These are phyloP conservation scores for Ornithoptera priamus DNA, from an alignment of 2,888 invertebrate species.

Conservation along the genomic window DNA sequence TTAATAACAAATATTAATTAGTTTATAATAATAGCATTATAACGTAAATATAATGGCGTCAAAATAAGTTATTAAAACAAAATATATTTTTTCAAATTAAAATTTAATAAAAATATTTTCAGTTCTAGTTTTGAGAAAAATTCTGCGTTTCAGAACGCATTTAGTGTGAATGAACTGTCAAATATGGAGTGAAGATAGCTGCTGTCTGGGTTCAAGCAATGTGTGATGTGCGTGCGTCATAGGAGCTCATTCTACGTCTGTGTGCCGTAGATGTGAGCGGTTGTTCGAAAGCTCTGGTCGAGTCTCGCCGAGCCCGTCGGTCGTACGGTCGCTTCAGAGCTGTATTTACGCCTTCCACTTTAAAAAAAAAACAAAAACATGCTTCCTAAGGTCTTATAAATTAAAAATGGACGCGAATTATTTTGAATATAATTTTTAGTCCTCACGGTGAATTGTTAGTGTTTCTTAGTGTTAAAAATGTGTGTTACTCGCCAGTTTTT, in stretches of 20 bases:
- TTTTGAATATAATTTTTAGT: slow-evolving; percentile 34
- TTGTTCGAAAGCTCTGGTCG: slow-evolving; percentile 50
- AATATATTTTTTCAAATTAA: too few species aligned
- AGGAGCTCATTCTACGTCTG: slow-evolving; percentile 42
- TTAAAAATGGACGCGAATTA: slow-evolving; percentile 49
- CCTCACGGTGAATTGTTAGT: slow-evolving; percentile 41
- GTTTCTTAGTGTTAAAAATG: slow-evolving; percentile 57
- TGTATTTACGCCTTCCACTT: slow-evolving; percentile 40
- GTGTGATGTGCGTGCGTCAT: slow-evolving; percentile 43
- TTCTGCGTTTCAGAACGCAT: slow-evolving; percentile 39
- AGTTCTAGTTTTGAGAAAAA: too few species aligned
- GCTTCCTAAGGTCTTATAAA: slow-evolving; percentile 45
- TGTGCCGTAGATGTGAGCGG: slow-evolving; percentile 59
- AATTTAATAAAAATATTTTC: background rate
- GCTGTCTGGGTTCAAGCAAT: slow-evolving; percentile 53
- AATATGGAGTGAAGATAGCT: slow-evolving; percentile 68
- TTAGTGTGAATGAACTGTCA: slow-evolving; percentile 72
- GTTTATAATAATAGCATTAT: too few species aligned
- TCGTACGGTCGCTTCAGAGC: slow-evolving; percentile 19
- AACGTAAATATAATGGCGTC: too few species aligned
- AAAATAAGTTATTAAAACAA: too few species aligned
- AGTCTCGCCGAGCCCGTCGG: slow-evolving; percentile 41
- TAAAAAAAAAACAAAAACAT: slow-evolving; percentile 42
- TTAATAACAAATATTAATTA: too few species aligned
- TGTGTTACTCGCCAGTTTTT: slow-evolving; percentile 55